Percentiles rank a stretch among this genome's conserved stretches.
phyloP scores from a whole-genome alignment of 2,888 invertebrate species.

The Caenorhabditis plicata region DNA sequence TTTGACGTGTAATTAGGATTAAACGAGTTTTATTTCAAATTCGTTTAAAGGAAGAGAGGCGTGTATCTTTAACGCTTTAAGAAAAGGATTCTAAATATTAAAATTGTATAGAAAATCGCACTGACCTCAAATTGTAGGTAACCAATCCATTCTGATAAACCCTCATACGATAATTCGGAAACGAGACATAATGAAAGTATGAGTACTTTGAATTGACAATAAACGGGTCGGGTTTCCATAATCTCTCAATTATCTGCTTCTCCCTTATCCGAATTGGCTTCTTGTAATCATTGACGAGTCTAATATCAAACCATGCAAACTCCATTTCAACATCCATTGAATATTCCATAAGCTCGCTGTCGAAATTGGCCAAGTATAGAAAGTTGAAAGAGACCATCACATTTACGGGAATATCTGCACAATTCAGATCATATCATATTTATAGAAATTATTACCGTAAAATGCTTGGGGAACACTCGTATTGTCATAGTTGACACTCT shows the following conservation, averaged over 20 bases:
- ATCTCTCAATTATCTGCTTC: conserved; percentile 53
- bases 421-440: neutral
- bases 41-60: too few species aligned
- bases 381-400: conserved; percentile 56
- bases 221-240: conserved; percentile 64
- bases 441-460: conserved; percentile 38
- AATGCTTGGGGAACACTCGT: conserved; percentile 60
- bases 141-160: conserved; percentile 59
- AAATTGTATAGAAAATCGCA: neutral
- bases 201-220: conserved; percentile 64
- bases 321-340: conserved; percentile 55
- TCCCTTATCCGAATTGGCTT: conserved; percentile 60
- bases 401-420: conserved; percentile 59
- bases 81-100: neutral
- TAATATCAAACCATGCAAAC: conserved; percentile 56
- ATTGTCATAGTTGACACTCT: conserved; percentile 59
- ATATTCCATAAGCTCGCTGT: conserved; percentile 61
- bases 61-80: too few species aligned
- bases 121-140: conserved; percentile 55
- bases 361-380: conserved; percentile 60
- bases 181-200: conserved; percentile 61
- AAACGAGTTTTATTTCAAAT: too few species aligned
- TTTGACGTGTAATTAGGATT: too few species aligned
- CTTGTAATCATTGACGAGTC: conserved; percentile 60
- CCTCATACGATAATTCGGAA: conserved; percentile 63